Conservation (phyloP, 1,140 invertebrate species). For the Ooceraea biroi region DNA sequence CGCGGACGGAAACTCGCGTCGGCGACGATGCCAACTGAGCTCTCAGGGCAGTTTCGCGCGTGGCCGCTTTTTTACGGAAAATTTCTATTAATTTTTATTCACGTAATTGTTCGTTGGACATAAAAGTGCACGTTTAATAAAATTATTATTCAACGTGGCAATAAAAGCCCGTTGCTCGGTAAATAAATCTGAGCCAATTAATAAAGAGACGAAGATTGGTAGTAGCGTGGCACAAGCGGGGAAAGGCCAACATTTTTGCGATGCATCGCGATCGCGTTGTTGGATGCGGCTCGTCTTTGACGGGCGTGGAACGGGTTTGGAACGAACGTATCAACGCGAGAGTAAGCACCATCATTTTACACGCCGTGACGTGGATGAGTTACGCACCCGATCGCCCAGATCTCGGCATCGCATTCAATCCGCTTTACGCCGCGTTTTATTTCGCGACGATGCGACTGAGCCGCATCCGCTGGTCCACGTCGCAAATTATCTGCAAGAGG, state of each 20-base stretch:
- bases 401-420: background rate
- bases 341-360: conserved; percentile 20
- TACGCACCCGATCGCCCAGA: conserved; percentile 19
- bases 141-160: background rate
- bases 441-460: background rate
- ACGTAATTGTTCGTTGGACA: conserved; percentile 2
- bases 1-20: conserved; percentile 6
- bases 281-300: conserved; percentile 19
- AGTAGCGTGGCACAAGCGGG: too few relatives aligned
- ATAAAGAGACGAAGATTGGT: too few relatives aligned
- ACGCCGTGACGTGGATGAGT: background rate
- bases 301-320: background rate
- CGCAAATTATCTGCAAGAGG: conserved; percentile 9
- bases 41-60: conserved; percentile 21
- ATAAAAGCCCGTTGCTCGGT: background rate
- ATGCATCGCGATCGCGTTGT: too few relatives aligned
- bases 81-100: background rate
- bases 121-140: background rate
- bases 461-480: background rate
- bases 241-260: too few relatives aligned
- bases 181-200: too few relatives aligned
- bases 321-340: too few relatives aligned
- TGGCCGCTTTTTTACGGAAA: conserved; percentile 2
- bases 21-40: background rate
- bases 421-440: conserved; percentile 22